A percentile compares a stretch with the other conserved stretches of the same genome.
Evolutionary conservation across 2,797 vertebrate species (phyloP).

Genomic region (Melanogrammus aeglefinus): DNA sequence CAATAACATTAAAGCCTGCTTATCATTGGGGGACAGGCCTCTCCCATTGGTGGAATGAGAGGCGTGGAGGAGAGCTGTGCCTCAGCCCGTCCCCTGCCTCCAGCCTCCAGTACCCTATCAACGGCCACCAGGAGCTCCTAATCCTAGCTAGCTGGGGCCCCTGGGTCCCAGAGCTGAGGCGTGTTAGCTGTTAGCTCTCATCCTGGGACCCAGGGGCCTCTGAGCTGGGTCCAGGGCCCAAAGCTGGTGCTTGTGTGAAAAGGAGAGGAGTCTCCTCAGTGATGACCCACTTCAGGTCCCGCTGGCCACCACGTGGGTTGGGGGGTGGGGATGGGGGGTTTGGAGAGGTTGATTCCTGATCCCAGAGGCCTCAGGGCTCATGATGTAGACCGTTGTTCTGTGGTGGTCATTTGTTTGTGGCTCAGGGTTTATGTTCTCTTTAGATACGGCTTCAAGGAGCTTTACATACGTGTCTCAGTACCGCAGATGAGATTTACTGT

Average conservation of each 20-base stretch:
- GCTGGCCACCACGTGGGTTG: background rate
- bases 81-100: background rate
- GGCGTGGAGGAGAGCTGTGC: conserved; percentile 40
- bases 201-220: background rate
- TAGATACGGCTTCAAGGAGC: background rate
- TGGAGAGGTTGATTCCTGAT: background rate
- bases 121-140: background rate
- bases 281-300: background rate
- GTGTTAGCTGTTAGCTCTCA: background rate
- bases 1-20: conserved; percentile 68
- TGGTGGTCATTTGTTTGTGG: background rate
- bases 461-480: background rate
- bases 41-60: conserved; percentile 54
- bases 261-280: background rate
- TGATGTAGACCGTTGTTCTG: background rate
- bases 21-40: conserved; percentile 68
- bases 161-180: background rate
- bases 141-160: background rate
- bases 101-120: conserved; percentile 37
- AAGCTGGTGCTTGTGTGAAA: background rate
- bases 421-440: background rate
- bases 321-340: background rate
- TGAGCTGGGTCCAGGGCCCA: background rate
- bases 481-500: background rate
- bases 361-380: no score